These are phyloP conservation scores for Vanessa tameamea DNA, from an alignment of 1,140 invertebrate genomes.

Conservation along the genomic window DNA sequence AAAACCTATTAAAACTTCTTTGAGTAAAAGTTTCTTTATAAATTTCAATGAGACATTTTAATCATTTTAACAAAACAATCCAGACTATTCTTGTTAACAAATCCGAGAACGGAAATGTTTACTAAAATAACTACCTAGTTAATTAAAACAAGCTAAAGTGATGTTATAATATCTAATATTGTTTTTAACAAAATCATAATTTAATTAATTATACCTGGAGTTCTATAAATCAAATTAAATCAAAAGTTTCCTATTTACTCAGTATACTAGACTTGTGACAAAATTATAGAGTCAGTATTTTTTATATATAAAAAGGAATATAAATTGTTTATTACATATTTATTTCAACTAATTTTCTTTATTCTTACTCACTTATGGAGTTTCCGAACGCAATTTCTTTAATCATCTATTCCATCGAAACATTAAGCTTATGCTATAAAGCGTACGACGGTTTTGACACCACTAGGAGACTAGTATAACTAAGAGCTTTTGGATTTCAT, in stretches of 20 bases:
- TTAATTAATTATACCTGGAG: not conserved
- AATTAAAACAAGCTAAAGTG: slow-evolving; percentile 2
- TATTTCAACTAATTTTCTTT: no score
- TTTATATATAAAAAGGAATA: no score
- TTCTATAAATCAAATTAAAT: not conserved
- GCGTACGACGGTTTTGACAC: no score
- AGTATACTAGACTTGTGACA: no score
- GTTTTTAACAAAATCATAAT: not conserved
- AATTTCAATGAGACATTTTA: slow-evolving; percentile 1
- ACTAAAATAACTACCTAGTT: slow-evolving; percentile 6
- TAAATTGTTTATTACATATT: no score
- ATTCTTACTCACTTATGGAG: no score
- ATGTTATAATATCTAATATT: not conserved
- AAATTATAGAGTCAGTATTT: no score
- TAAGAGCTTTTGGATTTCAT: no score
- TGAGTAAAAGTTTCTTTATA: not conserved
- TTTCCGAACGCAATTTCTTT: no score
- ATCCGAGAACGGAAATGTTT: slow-evolving; percentile 1
- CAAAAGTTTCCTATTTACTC: not conserved
- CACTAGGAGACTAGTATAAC: no score
- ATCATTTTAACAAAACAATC: slow-evolving; percentile 3
- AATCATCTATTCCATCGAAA: no score
- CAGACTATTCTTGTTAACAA: slow-evolving; percentile 3
- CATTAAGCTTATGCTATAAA: no score
- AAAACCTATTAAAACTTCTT: slow-evolving; percentile 1